These are phyloP conservation scores for Himalopsyche japonica DNA, from an alignment of 2,888 invertebrate species.

Conservation along the genomic window DNA sequence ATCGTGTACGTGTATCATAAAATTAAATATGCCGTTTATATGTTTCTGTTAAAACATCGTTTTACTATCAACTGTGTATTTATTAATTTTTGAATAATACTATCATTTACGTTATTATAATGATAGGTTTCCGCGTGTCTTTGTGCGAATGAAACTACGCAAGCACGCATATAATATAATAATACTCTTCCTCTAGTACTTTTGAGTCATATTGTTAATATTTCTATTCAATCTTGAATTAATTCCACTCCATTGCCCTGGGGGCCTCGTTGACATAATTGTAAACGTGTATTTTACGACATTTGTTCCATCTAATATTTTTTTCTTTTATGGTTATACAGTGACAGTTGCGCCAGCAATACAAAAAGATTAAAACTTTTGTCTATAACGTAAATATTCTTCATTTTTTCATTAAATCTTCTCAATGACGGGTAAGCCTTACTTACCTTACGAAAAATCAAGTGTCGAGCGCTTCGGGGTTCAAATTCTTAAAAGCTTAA, in stretches of 20 bases:
- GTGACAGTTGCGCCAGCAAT: not conserved
- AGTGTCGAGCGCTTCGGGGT: too few species aligned
- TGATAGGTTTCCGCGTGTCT: not conserved
- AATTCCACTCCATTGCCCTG: not conserved
- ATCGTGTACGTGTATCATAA: too few species aligned
- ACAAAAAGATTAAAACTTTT: not conserved
- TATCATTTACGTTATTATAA: too few species aligned
- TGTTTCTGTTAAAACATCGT: too few species aligned
- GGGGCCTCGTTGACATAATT: not conserved
- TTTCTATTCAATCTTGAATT: not conserved
- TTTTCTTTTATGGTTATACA: not conserved
- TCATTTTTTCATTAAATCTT: too few species aligned
- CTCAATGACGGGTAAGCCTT: too few species aligned
- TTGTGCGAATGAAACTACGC: not conserved
- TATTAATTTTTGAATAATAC: too few species aligned
- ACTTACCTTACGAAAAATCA: too few species aligned
- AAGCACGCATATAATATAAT: not conserved
- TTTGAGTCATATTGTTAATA: not conserved
- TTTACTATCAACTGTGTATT: too few species aligned
- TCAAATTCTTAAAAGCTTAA: too few species aligned
- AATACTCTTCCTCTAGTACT: not conserved
- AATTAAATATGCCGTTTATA: too few species aligned
- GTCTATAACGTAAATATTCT: too few species aligned
- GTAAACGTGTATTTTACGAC: not conserved
- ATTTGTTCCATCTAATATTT: not conserved